Evolutionary conservation across 2,888 invertebrate species (phyloP).

Genomic region (Acanthococcus lagerstroemiae): DNA sequence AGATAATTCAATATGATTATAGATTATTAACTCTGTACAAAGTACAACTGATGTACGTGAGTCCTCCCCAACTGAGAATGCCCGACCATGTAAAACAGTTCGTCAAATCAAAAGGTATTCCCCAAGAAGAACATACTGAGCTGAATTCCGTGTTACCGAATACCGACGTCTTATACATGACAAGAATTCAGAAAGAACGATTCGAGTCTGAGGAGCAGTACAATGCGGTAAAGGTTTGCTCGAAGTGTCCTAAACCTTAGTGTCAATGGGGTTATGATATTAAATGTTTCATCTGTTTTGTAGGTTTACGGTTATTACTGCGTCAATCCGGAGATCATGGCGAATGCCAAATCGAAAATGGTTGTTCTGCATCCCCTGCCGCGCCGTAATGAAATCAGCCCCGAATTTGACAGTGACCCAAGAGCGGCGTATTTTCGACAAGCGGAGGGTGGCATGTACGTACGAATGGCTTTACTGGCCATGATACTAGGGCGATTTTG

Average conservation of each 20-base stretch:
- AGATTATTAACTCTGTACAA: conserved; percentile 83
- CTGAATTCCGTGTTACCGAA: conserved; percentile 80
- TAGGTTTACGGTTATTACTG: conserved; percentile 79
- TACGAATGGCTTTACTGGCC: conserved; percentile 92
- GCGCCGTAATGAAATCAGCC: conserved; percentile 85
- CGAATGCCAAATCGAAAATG: conserved; percentile 83
- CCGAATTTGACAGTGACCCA: conserved; percentile 90
- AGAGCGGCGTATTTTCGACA: conserved; percentile 97
- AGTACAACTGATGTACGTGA: conserved; percentile 84
- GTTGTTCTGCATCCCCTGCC: conserved; percentile 97
- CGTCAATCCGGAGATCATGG: conserved; percentile 92
- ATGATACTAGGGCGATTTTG: conserved; percentile 61
- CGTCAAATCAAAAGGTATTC: conserved; percentile 65
- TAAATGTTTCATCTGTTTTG: conserved; percentile 37
- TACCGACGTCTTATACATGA: conserved; percentile 97
- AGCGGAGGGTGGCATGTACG: conserved; percentile 95
- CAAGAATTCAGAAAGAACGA: conserved; percentile 90
- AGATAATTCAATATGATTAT: conserved; percentile 17
- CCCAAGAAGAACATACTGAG: conserved; percentile 59
- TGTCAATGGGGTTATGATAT: no score
- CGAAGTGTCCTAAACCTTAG: no score
- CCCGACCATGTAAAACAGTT: conserved; percentile 74
- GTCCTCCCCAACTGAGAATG: conserved; percentile 79
- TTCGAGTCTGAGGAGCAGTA: conserved; percentile 77
- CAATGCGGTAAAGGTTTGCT: conserved; percentile 53